Base-by-base conservation (phyloP, 2,888 invertebrate species). In the Sphecodes monilicornis region DNA sequence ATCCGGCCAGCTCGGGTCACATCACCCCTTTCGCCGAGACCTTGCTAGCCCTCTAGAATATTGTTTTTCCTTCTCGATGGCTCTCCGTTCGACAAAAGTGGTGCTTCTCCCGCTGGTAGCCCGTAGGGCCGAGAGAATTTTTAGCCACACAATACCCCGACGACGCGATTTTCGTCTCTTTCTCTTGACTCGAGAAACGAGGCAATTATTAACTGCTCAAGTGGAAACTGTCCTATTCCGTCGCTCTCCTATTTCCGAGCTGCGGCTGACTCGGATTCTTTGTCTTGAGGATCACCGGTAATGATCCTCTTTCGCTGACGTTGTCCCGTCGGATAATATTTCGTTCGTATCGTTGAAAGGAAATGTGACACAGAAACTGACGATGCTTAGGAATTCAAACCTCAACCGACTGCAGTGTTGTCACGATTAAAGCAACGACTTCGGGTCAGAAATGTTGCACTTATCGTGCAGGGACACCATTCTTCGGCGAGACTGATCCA, bases 21-120 rank as follows among this genome's bases (percentile, higher is more conserved):
- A 72, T 83, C 68, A 32, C 69, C 70, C 57, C 50, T 82, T 78
- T 6, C 39, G 16, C 29, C 57, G 10, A 46, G 13, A 50, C 10
- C 57, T 76, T 26, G 73, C 60, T 5, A 13, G 3, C 29, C 66
- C 54, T 54, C 54, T 22, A 8, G 11, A 46, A 78, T 54, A 81
- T 43, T 72, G 68, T 81, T 78, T 80, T 81, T 72, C 72, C 50
- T 46, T n/a, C 22, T 39, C 43, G 26, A 36, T 43, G 22, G n/a
- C 69, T 29, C 18, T 13, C 26, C 18, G 26, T 26, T 36, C 18
- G 6, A 4, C 29, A 29, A 50, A 32, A 74, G 74, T 39, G 29
- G 29, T n/a, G 29, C 46, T 71, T 50, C 26, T 1, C 29, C 8
- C 18, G 43, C 8, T 3, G 10, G 8, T 16, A n/a, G n/a, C 18